Percentiles rank a stretch among this genome's conserved stretches.
Conservation (phyloP, 1,140 invertebrate species). For the Eurosta solidaginis region DNA sequence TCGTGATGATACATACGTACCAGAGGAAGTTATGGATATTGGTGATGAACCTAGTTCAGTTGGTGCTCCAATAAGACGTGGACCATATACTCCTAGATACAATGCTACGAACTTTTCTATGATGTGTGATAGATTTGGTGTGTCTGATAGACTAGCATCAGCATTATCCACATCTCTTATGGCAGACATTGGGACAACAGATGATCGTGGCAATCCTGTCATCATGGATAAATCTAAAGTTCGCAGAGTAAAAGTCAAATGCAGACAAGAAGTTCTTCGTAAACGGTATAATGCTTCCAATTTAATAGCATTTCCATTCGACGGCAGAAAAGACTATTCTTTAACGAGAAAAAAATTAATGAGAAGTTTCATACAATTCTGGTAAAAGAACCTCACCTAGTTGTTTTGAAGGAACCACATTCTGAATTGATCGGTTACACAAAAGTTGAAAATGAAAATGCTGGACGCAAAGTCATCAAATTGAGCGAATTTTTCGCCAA, state of each 20-base stretch:
- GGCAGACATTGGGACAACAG: neutral
- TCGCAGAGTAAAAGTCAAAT: too few relatives aligned
- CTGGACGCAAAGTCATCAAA: too few relatives aligned
- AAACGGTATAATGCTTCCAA: neutral
- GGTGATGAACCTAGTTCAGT: too few relatives aligned
- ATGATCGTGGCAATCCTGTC: neutral
- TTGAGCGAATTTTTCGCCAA: too few relatives aligned
- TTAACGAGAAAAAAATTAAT: neutral
- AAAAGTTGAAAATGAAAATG: too few relatives aligned
- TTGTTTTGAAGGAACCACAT: slow-evolving; percentile 22
- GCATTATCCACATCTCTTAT: neutral
- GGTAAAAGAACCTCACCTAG: neutral
- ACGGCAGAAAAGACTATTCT: neutral
- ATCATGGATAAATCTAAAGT: slow-evolving; percentile 18
- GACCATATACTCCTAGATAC: too few relatives aligned
- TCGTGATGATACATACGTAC: neutral
- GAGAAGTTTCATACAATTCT: neutral
- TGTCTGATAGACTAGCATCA: neutral
- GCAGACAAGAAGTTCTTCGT: slow-evolving; percentile 2
- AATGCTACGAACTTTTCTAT: too few relatives aligned
- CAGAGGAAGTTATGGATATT: too few relatives aligned
- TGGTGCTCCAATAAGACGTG: too few relatives aligned
- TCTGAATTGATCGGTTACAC: slow-evolving; percentile 10
- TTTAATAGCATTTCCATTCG: too few relatives aligned
- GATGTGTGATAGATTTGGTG: too few relatives aligned